A percentile compares a stretch with the other conserved stretches of the same genome.
Conservation (phyloP, 2,888 invertebrate genomes). For the Archips crataeganus region DNA sequence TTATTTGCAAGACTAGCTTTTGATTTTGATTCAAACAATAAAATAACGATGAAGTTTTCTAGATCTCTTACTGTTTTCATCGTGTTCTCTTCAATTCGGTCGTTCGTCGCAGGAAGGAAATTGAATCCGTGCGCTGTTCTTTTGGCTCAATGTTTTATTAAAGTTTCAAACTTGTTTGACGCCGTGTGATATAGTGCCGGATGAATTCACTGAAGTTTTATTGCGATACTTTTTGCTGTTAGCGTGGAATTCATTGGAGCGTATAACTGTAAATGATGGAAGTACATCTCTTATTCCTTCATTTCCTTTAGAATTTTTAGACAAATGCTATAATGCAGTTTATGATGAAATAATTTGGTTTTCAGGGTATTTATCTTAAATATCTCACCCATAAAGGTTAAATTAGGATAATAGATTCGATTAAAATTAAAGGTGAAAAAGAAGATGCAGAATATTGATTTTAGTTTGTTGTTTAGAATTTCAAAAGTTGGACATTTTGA, state of each 20-base stretch:
- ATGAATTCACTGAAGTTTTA: background rate
- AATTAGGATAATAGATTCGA: too few relatives aligned
- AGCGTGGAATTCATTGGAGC: background rate
- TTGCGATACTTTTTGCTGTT: background rate
- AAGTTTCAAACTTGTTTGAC: conserved; percentile 30
- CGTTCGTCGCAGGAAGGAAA: conserved; percentile 23
- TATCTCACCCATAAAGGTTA: too few relatives aligned
- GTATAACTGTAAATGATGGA: background rate
- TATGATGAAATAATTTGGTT: too few relatives aligned
- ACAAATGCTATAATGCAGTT: background rate
- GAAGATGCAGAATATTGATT: too few relatives aligned
- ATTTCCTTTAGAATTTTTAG: background rate
- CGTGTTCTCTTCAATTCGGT: background rate
- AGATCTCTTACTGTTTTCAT: conserved; percentile 10
- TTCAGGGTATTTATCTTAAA: too few relatives aligned
- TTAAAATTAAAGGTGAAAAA: too few relatives aligned
- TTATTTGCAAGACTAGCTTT: too few relatives aligned
- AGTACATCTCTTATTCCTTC: background rate
- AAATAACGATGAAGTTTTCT: background rate
- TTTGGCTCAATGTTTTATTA: conserved; percentile 35
- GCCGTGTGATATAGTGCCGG: conserved; percentile 10
- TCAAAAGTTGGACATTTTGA: too few relatives aligned
- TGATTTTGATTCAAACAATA: too few relatives aligned
- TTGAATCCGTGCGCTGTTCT: conserved; percentile 38
- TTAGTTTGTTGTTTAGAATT: too few relatives aligned